Evolutionary conservation across 2,888 invertebrate genomes (phyloP).

Genomic region (Ophioninae sp.): DNA sequence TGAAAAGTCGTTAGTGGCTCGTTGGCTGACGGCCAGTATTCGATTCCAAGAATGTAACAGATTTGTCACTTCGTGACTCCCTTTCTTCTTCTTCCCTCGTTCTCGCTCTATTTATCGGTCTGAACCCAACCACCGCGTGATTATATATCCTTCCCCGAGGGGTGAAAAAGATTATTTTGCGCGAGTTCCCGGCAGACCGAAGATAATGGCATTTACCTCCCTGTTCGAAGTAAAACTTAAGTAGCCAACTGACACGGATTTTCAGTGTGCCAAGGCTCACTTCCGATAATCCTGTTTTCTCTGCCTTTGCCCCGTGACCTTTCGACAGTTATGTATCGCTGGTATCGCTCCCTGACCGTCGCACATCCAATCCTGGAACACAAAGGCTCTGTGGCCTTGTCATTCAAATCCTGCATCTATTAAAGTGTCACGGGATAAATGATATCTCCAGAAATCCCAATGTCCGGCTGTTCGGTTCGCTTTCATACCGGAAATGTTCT

Average conservation of each 20-base stretch:
- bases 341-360: conserved; percentile 33
- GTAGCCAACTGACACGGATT: conserved; percentile 74
- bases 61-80: conserved; percentile 74
- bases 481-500: too few relatives aligned
- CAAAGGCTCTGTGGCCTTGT: background rate
- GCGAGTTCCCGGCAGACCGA: conserved; percentile 53
- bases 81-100: conserved; percentile 10
- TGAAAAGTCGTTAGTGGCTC: conserved; percentile 75
- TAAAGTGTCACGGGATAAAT: too few relatives aligned
- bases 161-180: conserved; percentile 31
- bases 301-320: conserved; percentile 51
- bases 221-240: conserved; percentile 74
- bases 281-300: conserved; percentile 71
- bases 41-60: conserved; percentile 78
- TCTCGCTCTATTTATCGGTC: background rate
- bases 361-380: conserved; percentile 11
- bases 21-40: conserved; percentile 76
- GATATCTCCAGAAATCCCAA: too few relatives aligned
- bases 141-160: conserved; percentile 24
- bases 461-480: too few relatives aligned
- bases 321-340: conserved; percentile 61
- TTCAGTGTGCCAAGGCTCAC: conserved; percentile 76
- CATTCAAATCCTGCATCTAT: too few relatives aligned
- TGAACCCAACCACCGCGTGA: conserved; percentile 33
- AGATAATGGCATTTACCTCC: conserved; percentile 75